Evolutionary conservation across 2,888 invertebrate genomes (phyloP).

Genomic region (Aplocera efformata): DNA sequence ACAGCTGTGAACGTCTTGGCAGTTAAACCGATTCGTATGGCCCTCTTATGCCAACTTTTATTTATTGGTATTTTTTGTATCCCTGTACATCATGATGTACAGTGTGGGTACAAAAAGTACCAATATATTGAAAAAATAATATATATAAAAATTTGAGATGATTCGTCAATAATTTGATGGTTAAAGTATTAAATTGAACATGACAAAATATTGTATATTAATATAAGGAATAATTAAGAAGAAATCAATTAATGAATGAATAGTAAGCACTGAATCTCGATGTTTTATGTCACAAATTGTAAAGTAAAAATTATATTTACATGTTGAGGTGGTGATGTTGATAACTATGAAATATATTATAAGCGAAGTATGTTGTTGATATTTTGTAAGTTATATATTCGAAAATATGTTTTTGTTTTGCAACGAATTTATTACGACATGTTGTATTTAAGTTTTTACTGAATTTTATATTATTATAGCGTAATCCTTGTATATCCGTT

Average conservation of each 20-base stretch:
- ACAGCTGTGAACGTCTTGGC: too few species aligned
- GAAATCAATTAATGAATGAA: conserved; percentile 29
- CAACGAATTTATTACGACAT: conserved; percentile 37
- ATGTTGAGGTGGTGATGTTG: conserved; percentile 53
- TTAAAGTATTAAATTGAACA: too few species aligned
- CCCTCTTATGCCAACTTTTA: too few species aligned
- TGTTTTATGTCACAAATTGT: conserved; percentile 70
- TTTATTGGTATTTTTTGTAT: too few species aligned
- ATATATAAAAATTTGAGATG: too few species aligned
- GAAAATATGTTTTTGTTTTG: conserved; percentile 28
- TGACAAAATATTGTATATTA: not conserved
- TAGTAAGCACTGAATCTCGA: conserved; percentile 70
- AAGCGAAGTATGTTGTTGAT: conserved; percentile 7
- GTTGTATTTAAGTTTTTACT: conserved; percentile 9
- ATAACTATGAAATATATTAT: conserved; percentile 18
- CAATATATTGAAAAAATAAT: too few species aligned
- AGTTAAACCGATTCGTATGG: too few species aligned
- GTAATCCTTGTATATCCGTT: too few species aligned
- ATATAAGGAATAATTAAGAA: not conserved
- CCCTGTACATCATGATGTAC: too few species aligned
- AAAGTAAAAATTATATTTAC: conserved; percentile 68
- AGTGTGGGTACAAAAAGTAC: too few species aligned
- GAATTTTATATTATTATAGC: too few species aligned
- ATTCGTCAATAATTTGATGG: too few species aligned
- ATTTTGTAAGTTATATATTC: conserved; percentile 18